A percentile compares a stretch with the other conserved stretches of the same genome.
Evolutionary conservation across 2,113 vertebrate genomes (phyloP).

Genomic region (Pseudolaguvia tuberculata): DNA sequence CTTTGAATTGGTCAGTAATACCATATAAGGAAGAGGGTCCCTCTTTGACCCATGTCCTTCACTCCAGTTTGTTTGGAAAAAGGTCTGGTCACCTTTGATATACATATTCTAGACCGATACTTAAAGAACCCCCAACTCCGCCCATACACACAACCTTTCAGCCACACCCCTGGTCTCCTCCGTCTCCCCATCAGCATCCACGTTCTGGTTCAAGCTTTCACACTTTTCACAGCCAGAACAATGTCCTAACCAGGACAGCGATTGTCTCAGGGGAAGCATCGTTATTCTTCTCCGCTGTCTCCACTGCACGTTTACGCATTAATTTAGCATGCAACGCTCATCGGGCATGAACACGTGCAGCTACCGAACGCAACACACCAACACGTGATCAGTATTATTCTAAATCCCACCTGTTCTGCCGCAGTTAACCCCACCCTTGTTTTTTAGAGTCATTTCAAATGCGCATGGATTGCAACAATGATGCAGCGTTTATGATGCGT

Average conservation of each 20-base stretch:
- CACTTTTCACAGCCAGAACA: background rate
- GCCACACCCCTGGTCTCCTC: background rate
- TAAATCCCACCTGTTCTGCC: constrained; percentile 37
- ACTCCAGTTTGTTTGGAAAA: too few relatives aligned
- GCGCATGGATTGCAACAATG: constrained; percentile 60
- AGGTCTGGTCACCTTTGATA: too few relatives aligned
- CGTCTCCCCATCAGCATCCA: background rate
- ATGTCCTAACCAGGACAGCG: background rate
- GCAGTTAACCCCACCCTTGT: constrained; percentile 54
- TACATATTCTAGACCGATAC: too few relatives aligned
- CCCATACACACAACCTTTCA: background rate
- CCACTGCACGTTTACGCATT: background rate
- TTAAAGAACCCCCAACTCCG: background rate
- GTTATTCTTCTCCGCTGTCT: constrained; percentile 40
- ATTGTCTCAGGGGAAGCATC: background rate
- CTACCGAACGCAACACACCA: constrained; percentile 31
- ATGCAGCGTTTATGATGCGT: constrained; percentile 59
- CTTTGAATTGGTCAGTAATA: too few relatives aligned
- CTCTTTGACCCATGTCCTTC: too few relatives aligned
- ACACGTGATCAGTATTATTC: constrained; percentile 51
- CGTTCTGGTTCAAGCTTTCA: background rate
- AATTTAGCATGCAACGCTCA: constrained; percentile 49
- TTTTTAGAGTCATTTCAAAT: constrained; percentile 50
- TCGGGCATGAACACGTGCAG: constrained; percentile 54
- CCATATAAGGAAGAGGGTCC: too few relatives aligned